Percentiles rank a stretch among this genome's conserved stretches.
Conservation (phyloP, 2,888 invertebrate genomes). For the Aspidapion aeneum region DNA sequence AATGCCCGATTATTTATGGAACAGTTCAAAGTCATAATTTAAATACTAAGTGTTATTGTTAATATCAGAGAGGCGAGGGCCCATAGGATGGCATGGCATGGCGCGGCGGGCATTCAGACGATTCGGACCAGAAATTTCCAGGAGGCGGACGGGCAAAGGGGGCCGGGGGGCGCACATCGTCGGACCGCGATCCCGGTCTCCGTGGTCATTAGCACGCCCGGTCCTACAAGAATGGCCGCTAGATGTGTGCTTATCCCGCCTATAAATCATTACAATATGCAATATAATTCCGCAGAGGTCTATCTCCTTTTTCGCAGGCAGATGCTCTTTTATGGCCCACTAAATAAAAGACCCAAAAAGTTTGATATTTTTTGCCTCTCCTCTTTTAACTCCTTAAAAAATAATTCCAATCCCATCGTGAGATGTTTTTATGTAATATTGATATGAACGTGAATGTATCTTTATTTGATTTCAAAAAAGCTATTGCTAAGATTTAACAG, state of each 20-base stretch:
- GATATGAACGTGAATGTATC: too few species aligned
- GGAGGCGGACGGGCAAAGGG: too few species aligned
- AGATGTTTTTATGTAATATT: too few species aligned
- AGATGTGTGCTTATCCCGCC: constrained; percentile 50
- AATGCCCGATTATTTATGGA: constrained; percentile 49
- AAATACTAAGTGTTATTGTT: constrained; percentile 52
- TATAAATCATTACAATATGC: constrained; percentile 53
- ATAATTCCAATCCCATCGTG: too few species aligned
- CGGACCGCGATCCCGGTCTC: constrained; percentile 48
- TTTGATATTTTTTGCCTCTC: too few species aligned
- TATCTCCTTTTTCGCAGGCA: constrained; percentile 49
- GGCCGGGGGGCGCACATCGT: constrained; percentile 19
- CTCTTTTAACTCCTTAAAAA: too few species aligned
- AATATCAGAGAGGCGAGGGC: constrained; percentile 48
- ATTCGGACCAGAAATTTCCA: neutral
- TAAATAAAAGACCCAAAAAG: constrained; percentile 37
- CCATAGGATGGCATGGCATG: too few species aligned
- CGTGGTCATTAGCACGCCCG: constrained; percentile 51
- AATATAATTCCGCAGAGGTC: constrained; percentile 51
- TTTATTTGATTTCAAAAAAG: too few species aligned
- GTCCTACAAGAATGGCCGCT: constrained; percentile 49
- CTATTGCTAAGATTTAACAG: too few species aligned
- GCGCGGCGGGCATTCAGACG: constrained; percentile 32
- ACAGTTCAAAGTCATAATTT: constrained; percentile 51
- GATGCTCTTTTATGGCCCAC: constrained; percentile 53